Evolutionary conservation across 2,888 invertebrate genomes (phyloP), one percentile per base, ranked within the genome.

Genomic region (Dyspetes luteomarginatus): DNA sequence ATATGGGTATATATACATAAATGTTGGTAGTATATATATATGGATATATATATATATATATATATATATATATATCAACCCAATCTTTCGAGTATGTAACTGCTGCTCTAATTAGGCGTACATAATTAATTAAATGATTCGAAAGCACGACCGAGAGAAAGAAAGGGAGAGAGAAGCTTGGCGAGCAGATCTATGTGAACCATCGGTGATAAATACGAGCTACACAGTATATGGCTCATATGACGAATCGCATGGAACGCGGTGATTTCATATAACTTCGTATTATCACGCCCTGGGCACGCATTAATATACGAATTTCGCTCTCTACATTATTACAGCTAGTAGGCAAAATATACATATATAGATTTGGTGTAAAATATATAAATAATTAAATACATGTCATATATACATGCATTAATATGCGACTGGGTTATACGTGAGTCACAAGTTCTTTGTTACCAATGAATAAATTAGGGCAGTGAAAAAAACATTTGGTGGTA

Each of bases 81-180:
- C 7, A 68, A 56, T 24, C 60, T 73, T 73, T 45, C 45, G 45
- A 52, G 48, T 36, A 24, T 41, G 45, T 43, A 72, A 69, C 58
- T 22, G 58, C 12, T 30, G 67, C 52, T 60, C 65, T 78, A 74
- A 81, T 78, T 78, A 83, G 75, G 71, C 78, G 73, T 81, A 77
- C 78, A 81, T 77, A 83, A 83, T 84, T 82, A 83, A 82, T 84
- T 81, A 83, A 82, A 83, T 84, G 65, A 83, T 83, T 82, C 52
- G 56, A 71, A 78, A 67, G 74, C 81, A 78, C 81, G 74, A 12
- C 9, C 30, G 56, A 55, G 67, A 24, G 30, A 56, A 56, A 56
- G 30, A 56, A 22, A 22, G 12, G 26, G 55, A 12, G 28, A 7
- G 28, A 24, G 4, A 24, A 9, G 17, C 48, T 48, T 65, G 45